phyloP scores from a whole-genome alignment of 2,888 invertebrate genomes.

The Phrixothrix hirtus region DNA sequence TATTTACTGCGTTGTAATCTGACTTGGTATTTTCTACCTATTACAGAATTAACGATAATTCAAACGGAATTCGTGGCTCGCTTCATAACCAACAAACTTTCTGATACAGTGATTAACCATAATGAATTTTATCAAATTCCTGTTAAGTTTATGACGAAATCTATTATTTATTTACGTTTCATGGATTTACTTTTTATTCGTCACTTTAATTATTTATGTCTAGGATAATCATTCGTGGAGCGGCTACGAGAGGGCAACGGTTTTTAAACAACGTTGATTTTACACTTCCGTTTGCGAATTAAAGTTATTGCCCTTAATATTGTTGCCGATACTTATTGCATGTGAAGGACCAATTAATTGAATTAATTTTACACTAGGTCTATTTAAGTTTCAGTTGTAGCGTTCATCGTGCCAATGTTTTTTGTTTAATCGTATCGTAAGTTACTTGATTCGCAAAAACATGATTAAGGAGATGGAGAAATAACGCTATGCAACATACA shows the following conservation, averaged over 20 bases:
- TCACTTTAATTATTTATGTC: neutral
- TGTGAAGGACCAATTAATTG: too few relatives aligned
- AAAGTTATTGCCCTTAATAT: neutral
- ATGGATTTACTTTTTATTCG: neutral
- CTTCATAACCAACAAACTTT: constrained; percentile 10
- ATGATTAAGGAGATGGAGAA: too few relatives aligned
- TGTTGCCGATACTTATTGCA: too few relatives aligned
- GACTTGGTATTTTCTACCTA: constrained; percentile 9
- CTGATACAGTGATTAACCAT: constrained; percentile 10
- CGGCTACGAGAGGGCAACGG: neutral
- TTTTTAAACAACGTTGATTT: neutral
- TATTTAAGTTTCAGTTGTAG: too few relatives aligned
- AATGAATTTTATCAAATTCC: constrained; percentile 9
- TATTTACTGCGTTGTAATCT: constrained; percentile 21
- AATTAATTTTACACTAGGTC: too few relatives aligned
- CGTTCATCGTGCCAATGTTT: too few relatives aligned
- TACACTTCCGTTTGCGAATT: constrained; percentile 1
- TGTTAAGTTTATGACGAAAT: constrained; percentile 12
- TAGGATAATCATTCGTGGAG: neutral
- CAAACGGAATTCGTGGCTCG: constrained; percentile 10
- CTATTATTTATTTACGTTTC: constrained; percentile 14
- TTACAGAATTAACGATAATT: constrained; percentile 8
- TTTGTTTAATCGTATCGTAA: too few relatives aligned
- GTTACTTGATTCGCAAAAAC: too few relatives aligned
- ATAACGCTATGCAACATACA: too few relatives aligned